Conservation (phyloP, 2,888 invertebrate genomes). For the Piscicola geometra region DNA sequence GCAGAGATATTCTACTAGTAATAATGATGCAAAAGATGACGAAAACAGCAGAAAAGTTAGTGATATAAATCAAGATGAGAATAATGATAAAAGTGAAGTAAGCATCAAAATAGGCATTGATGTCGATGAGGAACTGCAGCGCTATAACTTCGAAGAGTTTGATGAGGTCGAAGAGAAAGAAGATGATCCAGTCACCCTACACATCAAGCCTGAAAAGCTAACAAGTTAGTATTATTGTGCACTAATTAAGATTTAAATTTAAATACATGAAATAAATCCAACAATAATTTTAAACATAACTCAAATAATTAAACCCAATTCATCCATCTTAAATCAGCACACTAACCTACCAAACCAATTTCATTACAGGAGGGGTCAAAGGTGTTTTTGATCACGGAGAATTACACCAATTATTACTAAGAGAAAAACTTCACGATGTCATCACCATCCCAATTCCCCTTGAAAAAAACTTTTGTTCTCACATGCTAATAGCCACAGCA, state of each 20-base stretch:
- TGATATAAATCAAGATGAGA: too few relatives aligned
- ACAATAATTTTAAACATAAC: too few relatives aligned
- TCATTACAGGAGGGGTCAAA: slow-evolving; percentile 67
- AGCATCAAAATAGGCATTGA: slow-evolving; percentile 24
- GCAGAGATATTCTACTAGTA: too few relatives aligned
- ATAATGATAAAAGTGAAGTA: not conserved
- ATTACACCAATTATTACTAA: slow-evolving; percentile 68
- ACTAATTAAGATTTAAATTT: too few relatives aligned
- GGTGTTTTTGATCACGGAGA: slow-evolving; percentile 88
- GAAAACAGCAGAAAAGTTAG: too few relatives aligned
- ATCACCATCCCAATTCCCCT: slow-evolving; percentile 74
- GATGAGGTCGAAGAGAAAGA: slow-evolving; percentile 24
- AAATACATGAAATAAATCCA: too few relatives aligned
- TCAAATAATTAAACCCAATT: too few relatives aligned
- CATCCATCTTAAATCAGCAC: too few relatives aligned
- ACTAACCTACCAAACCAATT: too few relatives aligned
- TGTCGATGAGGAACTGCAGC: slow-evolving; percentile 39
- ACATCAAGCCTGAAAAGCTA: too few relatives aligned
- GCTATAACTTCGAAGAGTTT: slow-evolving; percentile 40
- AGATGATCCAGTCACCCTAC: not conserved
- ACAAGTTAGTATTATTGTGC: too few relatives aligned
- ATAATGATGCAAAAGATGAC: too few relatives aligned
- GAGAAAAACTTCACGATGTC: slow-evolving; percentile 74
- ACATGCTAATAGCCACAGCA: slow-evolving; percentile 72
- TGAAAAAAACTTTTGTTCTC: slow-evolving; percentile 74